Conservation (phyloP, 2,888 invertebrate genomes). For the Apoda limacodes region DNA sequence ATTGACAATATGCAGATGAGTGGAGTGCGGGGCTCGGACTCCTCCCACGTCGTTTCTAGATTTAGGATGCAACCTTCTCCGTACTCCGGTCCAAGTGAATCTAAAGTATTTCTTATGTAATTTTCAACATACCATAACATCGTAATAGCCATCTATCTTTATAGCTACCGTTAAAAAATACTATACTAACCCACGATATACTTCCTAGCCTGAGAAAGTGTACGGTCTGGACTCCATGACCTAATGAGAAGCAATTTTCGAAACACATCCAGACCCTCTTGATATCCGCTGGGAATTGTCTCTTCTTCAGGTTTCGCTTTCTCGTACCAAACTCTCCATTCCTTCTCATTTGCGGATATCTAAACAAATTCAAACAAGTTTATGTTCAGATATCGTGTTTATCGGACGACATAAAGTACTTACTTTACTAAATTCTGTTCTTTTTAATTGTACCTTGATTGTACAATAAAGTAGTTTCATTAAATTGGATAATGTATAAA, state of each 20-base stretch:
- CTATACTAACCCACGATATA: slow-evolving; percentile 80
- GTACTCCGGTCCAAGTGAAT: slow-evolving; percentile 87
- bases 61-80: slow-evolving; percentile 94
- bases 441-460: too few relatives aligned
- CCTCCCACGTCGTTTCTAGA: slow-evolving; percentile 89
- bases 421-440: too few relatives aligned
- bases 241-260: slow-evolving; percentile 88
- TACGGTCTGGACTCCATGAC: slow-evolving; percentile 96
- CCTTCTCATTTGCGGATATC: slow-evolving; percentile 88
- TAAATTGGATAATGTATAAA: too few relatives aligned
- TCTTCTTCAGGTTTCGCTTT: slow-evolving; percentile 94
- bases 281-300: slow-evolving; percentile 90
- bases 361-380: slow-evolving; percentile 25
- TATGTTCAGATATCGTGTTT: slow-evolving; percentile 3
- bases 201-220: slow-evolving; percentile 91
- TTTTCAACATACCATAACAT: not conserved
- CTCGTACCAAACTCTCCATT: slow-evolving; percentile 93
- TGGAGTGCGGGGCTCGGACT: slow-evolving; percentile 90
- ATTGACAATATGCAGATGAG: slow-evolving; percentile 93
- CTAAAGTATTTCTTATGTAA: too few relatives aligned
- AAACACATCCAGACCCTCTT: slow-evolving; percentile 87
- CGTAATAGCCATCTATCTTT: not conserved
- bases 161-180: not conserved
- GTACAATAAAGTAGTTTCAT: too few relatives aligned
- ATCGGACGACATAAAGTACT: too few relatives aligned